Base-by-base conservation (phyloP, 2,888 invertebrate species). In the Craniophora ligustri region DNA sequence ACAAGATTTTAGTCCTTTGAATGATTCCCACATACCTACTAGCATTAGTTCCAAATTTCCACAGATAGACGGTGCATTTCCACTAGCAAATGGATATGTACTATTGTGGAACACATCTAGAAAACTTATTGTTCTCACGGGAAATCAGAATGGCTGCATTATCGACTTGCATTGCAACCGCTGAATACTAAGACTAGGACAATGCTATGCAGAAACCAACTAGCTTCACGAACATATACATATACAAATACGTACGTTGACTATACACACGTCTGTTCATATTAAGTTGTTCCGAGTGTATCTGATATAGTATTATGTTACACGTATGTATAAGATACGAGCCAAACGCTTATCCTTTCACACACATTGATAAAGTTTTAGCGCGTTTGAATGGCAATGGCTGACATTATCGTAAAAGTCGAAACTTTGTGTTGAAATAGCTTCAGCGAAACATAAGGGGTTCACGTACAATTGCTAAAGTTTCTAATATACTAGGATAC, bases 371-470 rank as follows among this genome's bases (percentile, higher is more conserved):
- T 91, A 91, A 93, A 92, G 90, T 93, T 92, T 89, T 86, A 88
- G 87, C 91, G 88, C 85, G 90, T 92, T 90, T 90, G 91, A 91
- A 92, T 91, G 91, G 91, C 91, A 92, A 93, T 88, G 92, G 89
- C 91, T 89, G 91, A 88, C 92, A 92, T 93, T 92, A 93, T 91
- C 92, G 92, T 92, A 92, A 92, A 92, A 92, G 92, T 88, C 82
- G 89, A 83, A 92, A 92, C 90, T 93, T 92, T 89, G 86, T 84
- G 89, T 89, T 84, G 88, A 83, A 91, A 91, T 86, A 87, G 91
- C 91, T 85, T 81, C 83, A 79, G 76, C 89, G 84, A 91, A 92
- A 92, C 92, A 92, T 91, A 91, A 92, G 91, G 92, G 92, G 90
- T 88, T 89, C 89, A 86, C 88, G 86, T 91, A 90, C 92, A 86